phyloP scores from a whole-genome alignment of 23 tunicate genomes.

The Styela plicata region DNA sequence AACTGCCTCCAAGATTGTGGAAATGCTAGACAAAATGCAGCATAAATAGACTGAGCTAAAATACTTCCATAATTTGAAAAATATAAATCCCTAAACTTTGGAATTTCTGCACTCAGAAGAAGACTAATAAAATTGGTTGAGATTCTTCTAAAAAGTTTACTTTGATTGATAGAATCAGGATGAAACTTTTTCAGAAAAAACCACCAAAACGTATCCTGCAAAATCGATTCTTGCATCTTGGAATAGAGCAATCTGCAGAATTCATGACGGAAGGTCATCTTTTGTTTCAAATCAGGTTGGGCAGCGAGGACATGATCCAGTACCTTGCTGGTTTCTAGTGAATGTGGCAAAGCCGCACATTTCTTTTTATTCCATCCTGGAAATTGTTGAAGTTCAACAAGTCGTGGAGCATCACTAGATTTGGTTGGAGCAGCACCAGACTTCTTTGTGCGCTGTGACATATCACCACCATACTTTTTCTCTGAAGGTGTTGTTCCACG shows the following conservation, averaged over 20 bases:
- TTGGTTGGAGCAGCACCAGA: constrained; percentile 3
- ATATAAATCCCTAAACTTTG: constrained; percentile 45
- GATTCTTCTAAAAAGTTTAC: constrained; percentile 66
- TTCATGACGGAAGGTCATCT: constrained; percentile 41
- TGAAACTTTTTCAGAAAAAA: constrained; percentile 70
- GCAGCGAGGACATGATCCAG: constrained; percentile 68
- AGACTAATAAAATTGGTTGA: constrained; percentile 43
- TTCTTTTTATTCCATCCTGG: constrained; percentile 59
- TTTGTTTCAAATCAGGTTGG: constrained; percentile 50
- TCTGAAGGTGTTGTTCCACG: constrained; percentile 26
- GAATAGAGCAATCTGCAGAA: constrained; percentile 52
- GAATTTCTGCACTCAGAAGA: constrained; percentile 40
- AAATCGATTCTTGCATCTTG: constrained; percentile 44
- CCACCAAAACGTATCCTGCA: constrained; percentile 91
- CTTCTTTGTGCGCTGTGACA: constrained; percentile 4
- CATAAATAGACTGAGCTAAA: constrained; percentile 43
- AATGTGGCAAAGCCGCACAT: constrained; percentile 62
- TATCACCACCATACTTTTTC: not conserved
- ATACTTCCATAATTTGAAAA: constrained; percentile 41
- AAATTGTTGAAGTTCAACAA: constrained; percentile 85
- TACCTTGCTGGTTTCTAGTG: constrained; percentile 48
- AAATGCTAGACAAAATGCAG: constrained; percentile 80
- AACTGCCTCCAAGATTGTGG: constrained; percentile 94
- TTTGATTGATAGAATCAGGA: constrained; percentile 54
- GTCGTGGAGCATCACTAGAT: constrained; percentile 74